Percentiles rank a stretch among this genome's conserved stretches.
Evolutionary conservation across 1,140 invertebrate species (phyloP).

Genomic region (Pseudomyrmex flavicornis): DNA sequence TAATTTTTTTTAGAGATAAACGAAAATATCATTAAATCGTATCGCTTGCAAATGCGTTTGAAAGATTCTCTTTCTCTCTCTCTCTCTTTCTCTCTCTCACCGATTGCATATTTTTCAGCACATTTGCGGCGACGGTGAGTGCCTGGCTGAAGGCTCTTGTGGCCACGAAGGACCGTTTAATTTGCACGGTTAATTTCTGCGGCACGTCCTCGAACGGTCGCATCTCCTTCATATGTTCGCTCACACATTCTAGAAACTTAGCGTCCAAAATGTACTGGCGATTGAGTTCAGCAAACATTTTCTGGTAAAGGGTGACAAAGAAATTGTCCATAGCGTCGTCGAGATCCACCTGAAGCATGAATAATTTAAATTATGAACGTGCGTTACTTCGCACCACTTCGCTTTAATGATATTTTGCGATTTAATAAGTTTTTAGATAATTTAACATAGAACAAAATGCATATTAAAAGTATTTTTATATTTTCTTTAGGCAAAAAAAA

Average conservation of each 20-base stretch:
- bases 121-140: conserved; percentile 92
- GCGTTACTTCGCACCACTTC: too few species aligned
- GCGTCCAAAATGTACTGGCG: conserved; percentile 95
- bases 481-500: too few species aligned
- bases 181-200: conserved; percentile 93
- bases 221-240: conserved; percentile 95
- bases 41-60: too few species aligned
- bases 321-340: conserved; percentile 95
- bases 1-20: too few species aligned
- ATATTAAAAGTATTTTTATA: too few species aligned
- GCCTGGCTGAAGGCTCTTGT: conserved; percentile 97
- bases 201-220: conserved; percentile 98
- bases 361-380: background rate
- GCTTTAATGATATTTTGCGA: too few species aligned
- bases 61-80: background rate
- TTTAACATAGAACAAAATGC: background rate
- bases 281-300: conserved; percentile 98
- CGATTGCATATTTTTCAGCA: conserved; percentile 92
- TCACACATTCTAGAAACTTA: conserved; percentile 94
- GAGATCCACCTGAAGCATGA: conserved; percentile 89
- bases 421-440: too few species aligned
- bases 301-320: conserved; percentile 96
- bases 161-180: conserved; percentile 96
- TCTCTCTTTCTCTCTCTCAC: conserved; percentile 86
- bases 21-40: conserved; percentile 33